Conservation (phyloP, 2,113 vertebrate genomes). For the Thunnus thynnus region DNA sequence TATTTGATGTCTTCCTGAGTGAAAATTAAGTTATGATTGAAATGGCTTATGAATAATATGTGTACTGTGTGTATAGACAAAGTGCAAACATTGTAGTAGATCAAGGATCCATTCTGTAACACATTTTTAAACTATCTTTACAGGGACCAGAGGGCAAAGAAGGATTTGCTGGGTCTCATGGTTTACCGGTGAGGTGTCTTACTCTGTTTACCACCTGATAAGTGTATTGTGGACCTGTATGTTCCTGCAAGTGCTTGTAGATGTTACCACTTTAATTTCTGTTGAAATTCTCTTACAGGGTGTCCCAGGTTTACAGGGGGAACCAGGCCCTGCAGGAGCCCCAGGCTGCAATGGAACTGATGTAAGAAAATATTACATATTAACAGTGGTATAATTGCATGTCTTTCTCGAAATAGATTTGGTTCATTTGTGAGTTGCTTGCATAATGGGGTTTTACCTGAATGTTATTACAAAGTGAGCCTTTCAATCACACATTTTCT, state of each 20-base stretch:
- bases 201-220: not conserved
- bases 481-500: not conserved
- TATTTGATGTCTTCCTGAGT: not conserved
- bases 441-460: not conserved
- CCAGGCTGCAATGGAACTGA: conserved; percentile 77
- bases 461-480: not conserved
- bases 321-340: conserved; percentile 54
- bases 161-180: conserved; percentile 72
- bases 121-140: conserved; percentile 7
- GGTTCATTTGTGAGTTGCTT: not conserved
- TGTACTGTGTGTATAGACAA: not conserved
- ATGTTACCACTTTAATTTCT: conserved; percentile 11
- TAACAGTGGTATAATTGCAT: not conserved
- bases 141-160: conserved; percentile 73
- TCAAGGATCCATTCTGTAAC: not conserved
- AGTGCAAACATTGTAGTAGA: not conserved
- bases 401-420: not conserved
- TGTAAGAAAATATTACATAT: conserved; percentile 50
- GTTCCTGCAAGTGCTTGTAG: not conserved
- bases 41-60: not conserved
- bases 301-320: conserved; percentile 72
- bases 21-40: not conserved
- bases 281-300: conserved; percentile 57
- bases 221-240: not conserved
- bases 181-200: conserved; percentile 69